These are phyloP conservation scores for Nematolebias whitei DNA, from an alignment of 2,113 vertebrate species.

Conservation along the genomic window DNA sequence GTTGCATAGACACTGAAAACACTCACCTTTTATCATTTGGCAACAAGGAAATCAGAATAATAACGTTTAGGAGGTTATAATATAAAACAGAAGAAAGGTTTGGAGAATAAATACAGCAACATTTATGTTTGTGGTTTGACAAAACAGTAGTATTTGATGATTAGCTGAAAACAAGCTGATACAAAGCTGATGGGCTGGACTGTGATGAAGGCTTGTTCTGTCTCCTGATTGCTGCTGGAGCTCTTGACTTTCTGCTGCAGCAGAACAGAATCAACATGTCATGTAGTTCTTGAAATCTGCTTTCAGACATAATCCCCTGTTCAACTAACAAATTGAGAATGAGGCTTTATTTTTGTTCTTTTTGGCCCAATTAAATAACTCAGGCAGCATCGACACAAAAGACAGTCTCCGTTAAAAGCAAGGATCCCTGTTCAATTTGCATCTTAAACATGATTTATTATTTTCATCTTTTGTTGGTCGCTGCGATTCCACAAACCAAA, in stretches of 20 bases:
- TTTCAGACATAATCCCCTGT: not conserved
- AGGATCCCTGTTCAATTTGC: not conserved
- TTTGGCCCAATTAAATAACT: not conserved
- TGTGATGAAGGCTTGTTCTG: not conserved
- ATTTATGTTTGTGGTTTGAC: too few species aligned
- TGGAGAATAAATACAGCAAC: not conserved
- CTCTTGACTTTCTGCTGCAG: not conserved
- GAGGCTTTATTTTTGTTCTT: not conserved
- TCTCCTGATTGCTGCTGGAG: not conserved
- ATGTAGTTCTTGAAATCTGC: not conserved
- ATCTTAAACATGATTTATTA: not conserved
- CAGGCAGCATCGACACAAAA: not conserved
- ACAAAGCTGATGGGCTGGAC: not conserved
- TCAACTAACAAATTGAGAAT: not conserved
- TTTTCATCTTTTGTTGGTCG: not conserved
- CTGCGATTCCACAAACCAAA: not conserved
- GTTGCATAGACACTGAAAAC: too few species aligned
- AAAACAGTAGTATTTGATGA: not conserved
- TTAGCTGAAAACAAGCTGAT: not conserved
- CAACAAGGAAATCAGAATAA: too few species aligned
- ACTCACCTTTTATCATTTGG: too few species aligned
- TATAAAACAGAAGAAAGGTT: too few species aligned
- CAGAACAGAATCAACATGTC: not conserved
- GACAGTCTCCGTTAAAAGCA: not conserved
- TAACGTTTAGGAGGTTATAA: too few species aligned